Evolutionary conservation across 2,113 vertebrate genomes (phyloP).

Genomic region (Rattus rattus): DNA sequence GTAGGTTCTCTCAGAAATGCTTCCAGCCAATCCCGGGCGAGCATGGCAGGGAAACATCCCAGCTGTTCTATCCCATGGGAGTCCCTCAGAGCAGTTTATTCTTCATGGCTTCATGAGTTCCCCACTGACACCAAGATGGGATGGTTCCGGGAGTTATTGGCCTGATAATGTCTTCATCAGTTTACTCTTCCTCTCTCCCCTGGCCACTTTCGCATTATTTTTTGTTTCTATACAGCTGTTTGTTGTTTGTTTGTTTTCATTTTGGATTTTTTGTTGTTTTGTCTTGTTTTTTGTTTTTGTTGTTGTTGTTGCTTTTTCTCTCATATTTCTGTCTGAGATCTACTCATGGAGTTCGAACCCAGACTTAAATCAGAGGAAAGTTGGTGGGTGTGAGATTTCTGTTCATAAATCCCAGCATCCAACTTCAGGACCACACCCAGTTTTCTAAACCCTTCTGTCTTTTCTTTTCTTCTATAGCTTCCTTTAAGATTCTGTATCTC

Average conservation of each 20-base stretch:
- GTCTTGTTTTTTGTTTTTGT: too few relatives aligned
- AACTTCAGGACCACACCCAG: neutral
- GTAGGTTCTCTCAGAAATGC: neutral
- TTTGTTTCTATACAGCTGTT: neutral
- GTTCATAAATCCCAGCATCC: neutral
- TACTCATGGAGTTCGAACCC: neutral
- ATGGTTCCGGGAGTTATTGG: neutral
- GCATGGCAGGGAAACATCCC: too few relatives aligned
- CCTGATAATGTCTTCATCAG: neutral
- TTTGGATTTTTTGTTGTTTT: too few relatives aligned
- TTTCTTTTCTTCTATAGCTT: neutral
- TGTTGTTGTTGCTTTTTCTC: too few relatives aligned
- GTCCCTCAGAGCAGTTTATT: rapidly evolving
- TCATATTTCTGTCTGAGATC: neutral
- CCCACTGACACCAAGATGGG: neutral
- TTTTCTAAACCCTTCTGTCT: neutral
- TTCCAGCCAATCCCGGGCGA: neutral
- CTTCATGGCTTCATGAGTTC: neutral
- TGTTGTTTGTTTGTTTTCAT: too few relatives aligned
- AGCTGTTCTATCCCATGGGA: neutral
- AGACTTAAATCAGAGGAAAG: neutral
- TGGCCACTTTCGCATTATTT: neutral
- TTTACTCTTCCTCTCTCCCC: neutral
- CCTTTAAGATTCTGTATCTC: neutral
- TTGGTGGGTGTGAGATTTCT: neutral